Evolutionary conservation across 2,797 vertebrate species (phyloP).

Genomic region (Crax fasciolata): DNA sequence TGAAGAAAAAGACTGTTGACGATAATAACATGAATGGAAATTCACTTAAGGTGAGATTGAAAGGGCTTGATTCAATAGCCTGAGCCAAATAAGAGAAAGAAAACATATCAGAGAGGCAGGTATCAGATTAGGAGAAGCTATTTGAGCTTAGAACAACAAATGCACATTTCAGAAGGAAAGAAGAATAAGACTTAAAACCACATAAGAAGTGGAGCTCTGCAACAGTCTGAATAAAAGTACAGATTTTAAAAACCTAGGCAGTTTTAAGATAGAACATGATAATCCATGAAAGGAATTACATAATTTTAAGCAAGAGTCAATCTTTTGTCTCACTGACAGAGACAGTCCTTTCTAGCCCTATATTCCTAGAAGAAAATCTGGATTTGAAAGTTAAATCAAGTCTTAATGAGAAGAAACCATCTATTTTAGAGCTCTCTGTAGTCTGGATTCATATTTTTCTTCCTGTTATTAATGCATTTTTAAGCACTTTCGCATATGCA

Average conservation of each 20-base stretch:
- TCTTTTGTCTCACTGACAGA: background rate
- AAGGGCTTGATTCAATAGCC: background rate
- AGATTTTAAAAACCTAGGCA: background rate
- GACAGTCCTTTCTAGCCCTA: background rate
- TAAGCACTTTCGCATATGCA: background rate
- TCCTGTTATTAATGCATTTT: background rate
- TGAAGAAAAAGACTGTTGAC: background rate
- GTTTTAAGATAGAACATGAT: background rate
- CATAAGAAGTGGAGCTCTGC: background rate
- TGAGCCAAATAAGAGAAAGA: background rate
- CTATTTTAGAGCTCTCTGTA: constrained; percentile 14
- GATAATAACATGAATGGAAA: background rate
- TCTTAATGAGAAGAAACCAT: background rate
- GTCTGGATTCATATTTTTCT: background rate
- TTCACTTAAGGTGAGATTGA: background rate
- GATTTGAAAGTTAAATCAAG: constrained; percentile 54
- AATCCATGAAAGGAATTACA: background rate
- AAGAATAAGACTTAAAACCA: background rate
- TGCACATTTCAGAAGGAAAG: background rate
- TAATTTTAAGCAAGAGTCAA: too few species aligned
- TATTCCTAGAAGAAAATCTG: constrained; percentile 17
- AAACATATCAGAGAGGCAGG: background rate
- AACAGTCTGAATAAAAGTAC: background rate
- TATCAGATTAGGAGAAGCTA: background rate
- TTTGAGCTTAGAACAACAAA: background rate